Percentiles rank a stretch among this genome's conserved stretches.
Conservation (phyloP, 2,888 invertebrate genomes). For the Hoplodrina blanda region DNA sequence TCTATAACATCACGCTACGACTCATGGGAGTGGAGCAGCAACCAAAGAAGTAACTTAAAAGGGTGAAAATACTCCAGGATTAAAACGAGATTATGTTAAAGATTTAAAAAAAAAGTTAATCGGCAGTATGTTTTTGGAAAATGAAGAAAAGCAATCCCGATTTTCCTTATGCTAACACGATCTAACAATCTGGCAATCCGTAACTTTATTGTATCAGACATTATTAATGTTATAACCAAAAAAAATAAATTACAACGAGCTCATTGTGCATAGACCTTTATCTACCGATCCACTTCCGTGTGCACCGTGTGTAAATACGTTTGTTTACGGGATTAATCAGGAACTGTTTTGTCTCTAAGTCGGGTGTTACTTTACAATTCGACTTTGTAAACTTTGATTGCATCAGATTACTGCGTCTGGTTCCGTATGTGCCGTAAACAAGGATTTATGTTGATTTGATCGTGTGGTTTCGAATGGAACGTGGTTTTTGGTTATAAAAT, state of each 20-base stretch:
- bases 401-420: slow-evolving; percentile 57
- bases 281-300: slow-evolving; percentile 52
- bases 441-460: slow-evolving; percentile 57
- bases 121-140: too few relatives aligned
- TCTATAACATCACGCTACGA: too few relatives aligned
- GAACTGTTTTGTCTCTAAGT: slow-evolving; percentile 64
- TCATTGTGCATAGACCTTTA: slow-evolving; percentile 50
- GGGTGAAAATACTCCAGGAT: too few relatives aligned
- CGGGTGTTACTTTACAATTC: slow-evolving; percentile 65
- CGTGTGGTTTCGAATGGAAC: slow-evolving; percentile 41
- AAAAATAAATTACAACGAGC: not conserved
- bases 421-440: slow-evolving; percentile 50
- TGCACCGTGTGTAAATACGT: slow-evolving; percentile 68
- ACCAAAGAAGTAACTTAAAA: too few relatives aligned
- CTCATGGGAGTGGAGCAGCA: too few relatives aligned
- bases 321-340: slow-evolving; percentile 71
- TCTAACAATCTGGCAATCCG: too few relatives aligned
- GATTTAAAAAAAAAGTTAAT: too few relatives aligned
- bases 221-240: too few relatives aligned
- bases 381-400: slow-evolving; percentile 65
- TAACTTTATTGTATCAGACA: too few relatives aligned
- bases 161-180: too few relatives aligned
- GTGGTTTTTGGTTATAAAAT: slow-evolving; percentile 22
- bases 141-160: too few relatives aligned
- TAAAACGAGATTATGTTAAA: too few relatives aligned